These are phyloP conservation scores for Itoplectis maculator DNA, from an alignment of 2,888 invertebrate genomes.

Conservation along the genomic window DNA sequence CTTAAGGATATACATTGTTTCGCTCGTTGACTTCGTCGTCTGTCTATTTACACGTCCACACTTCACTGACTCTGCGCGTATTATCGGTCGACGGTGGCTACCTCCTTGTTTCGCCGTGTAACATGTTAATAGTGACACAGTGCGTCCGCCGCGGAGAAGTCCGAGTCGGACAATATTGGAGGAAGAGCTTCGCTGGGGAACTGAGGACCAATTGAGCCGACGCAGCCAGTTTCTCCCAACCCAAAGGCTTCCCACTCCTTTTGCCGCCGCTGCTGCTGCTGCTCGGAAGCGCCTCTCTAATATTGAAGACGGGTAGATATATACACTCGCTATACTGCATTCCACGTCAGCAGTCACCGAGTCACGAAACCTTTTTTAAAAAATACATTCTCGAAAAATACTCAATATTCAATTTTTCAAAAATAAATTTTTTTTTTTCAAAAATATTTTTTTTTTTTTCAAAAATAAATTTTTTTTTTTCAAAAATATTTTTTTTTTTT, in stretches of 20 bases:
- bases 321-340: slow-evolving; percentile 2
- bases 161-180: slow-evolving; percentile 71
- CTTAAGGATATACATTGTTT: slow-evolving; percentile 76
- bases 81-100: slow-evolving; percentile 69
- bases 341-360: background rate
- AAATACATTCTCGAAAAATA: no score
- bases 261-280: slow-evolving; percentile 39
- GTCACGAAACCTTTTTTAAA: no score
- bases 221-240: slow-evolving; percentile 76
- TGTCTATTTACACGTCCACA: slow-evolving; percentile 69
- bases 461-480: no score
- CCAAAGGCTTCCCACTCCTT: slow-evolving; percentile 75
- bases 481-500: no score
- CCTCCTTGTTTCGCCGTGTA: slow-evolving; percentile 71
- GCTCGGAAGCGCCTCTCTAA: slow-evolving; percentile 82
- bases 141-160: slow-evolving; percentile 43
- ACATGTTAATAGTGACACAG: slow-evolving; percentile 76
- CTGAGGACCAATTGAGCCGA: slow-evolving; percentile 80
- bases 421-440: no score
- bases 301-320: slow-evolving; percentile 73
- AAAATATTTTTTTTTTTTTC: no score
- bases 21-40: slow-evolving; percentile 45
- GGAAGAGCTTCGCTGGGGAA: slow-evolving; percentile 78
- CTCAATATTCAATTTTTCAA: no score
- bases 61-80: slow-evolving; percentile 73